Evolutionary conservation across 2,888 invertebrate species (phyloP).

Genomic region (Noctua comes): DNA sequence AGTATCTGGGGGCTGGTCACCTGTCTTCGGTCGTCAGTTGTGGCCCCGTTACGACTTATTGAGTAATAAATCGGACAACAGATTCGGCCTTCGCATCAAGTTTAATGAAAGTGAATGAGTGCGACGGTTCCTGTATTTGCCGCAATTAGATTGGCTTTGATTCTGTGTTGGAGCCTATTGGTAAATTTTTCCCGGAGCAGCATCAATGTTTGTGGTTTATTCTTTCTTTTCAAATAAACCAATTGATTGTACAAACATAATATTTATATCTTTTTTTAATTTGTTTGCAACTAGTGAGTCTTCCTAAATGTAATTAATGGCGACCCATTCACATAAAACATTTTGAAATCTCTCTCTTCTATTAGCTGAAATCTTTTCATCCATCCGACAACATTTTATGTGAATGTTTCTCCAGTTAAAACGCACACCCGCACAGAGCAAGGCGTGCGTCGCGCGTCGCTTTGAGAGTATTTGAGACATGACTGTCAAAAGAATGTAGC

Average conservation of each 20-base stretch:
- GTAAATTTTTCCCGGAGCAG: conserved; percentile 11
- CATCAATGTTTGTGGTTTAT: neutral
- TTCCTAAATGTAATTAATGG: neutral
- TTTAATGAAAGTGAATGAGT: conserved; percentile 63
- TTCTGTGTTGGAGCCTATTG: conserved; percentile 20
- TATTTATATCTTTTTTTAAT: neutral
- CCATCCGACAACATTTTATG: neutral
- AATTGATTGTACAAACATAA: neutral
- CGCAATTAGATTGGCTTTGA: conserved; percentile 38
- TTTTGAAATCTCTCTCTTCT: neutral
- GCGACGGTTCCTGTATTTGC: conserved; percentile 20
- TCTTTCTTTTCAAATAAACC: neutral
- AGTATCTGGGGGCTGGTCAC: conserved; percentile 47
- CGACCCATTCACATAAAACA: neutral
- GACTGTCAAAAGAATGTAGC: neutral
- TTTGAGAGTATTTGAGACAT: neutral
- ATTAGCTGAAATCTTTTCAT: neutral
- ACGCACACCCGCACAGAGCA: neutral
- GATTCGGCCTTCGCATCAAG: conserved; percentile 61
- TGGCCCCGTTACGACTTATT: conserved; percentile 53
- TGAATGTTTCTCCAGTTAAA: neutral
- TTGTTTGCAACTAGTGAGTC: neutral
- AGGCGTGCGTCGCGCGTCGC: neutral
- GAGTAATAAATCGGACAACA: conserved; percentile 55
- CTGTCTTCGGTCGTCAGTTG: conserved; percentile 20